Percentiles rank a stretch among this genome's conserved stretches.
These are phyloP conservation scores for Scolopax rusticola DNA, from an alignment of 2,797 vertebrate species.

Conservation along the genomic window DNA sequence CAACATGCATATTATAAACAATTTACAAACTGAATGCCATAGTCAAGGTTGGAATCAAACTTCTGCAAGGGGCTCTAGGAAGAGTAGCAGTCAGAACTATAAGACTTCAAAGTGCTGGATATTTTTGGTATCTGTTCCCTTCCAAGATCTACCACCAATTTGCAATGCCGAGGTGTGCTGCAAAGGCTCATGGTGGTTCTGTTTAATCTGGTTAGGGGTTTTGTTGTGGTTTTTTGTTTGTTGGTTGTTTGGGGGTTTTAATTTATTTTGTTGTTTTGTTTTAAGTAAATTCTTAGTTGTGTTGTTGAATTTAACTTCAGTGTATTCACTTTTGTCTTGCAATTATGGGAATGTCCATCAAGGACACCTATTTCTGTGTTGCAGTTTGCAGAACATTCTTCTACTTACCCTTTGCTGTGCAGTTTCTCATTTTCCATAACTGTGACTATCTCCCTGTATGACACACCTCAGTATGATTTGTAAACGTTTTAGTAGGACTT, in stretches of 20 bases:
- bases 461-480: not conserved
- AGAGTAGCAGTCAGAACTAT: not conserved
- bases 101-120: not conserved
- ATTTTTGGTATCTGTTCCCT: not conserved
- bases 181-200: not conserved
- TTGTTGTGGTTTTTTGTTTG: not conserved
- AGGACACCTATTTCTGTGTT: not conserved
- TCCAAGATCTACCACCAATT: not conserved
- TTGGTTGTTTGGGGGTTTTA: not conserved
- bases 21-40: not conserved
- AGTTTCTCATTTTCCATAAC: not conserved
- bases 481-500: not conserved
- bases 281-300: not conserved
- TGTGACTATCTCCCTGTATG: not conserved
- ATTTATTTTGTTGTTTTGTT: not conserved
- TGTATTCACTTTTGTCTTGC: rapidly evolving
- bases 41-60: not conserved
- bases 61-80: not conserved
- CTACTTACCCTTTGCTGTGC: not conserved
- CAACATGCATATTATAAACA: not conserved
- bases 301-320: not conserved
- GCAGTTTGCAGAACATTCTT: not conserved
- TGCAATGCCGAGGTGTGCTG: not conserved
- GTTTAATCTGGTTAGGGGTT: rapidly evolving
- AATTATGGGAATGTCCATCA: not conserved